Percentiles rank a stretch among this genome's conserved stretches.
Conservation (phyloP, 1,140 invertebrate genomes). For the Drosophila aff. region DNA sequence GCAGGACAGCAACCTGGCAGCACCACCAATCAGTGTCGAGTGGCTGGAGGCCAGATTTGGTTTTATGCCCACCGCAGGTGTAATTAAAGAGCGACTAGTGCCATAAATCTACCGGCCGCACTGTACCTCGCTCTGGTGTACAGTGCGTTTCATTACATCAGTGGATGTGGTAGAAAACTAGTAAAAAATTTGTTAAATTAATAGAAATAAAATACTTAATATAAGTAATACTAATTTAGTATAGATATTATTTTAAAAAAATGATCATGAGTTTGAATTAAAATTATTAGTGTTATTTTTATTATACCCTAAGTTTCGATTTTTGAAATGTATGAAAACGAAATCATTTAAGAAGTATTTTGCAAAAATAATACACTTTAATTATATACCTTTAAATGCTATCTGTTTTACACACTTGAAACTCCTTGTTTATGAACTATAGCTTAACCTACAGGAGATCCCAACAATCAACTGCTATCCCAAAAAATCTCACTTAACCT, state of each 20-base stretch:
- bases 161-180: neutral
- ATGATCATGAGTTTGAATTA: no score
- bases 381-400: neutral
- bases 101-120: conserved; percentile 52
- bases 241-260: no score
- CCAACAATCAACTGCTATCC: neutral
- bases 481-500: conserved; percentile 1
- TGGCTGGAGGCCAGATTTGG: conserved; percentile 26
- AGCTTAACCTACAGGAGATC: conserved; percentile 4
- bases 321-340: no score
- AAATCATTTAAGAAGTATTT: no score
- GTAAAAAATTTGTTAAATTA: neutral
- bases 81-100: conserved; percentile 71
- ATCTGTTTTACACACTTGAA: neutral
- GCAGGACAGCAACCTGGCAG: neutral
- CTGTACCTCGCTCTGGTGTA: neutral
- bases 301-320: no score
- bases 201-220: no score
- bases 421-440: conserved; percentile 22
- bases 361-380: no score
- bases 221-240: no score
- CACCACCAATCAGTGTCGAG: conserved; percentile 5
- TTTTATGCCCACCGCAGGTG: conserved; percentile 59
- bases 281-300: no score
- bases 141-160: conserved; percentile 13